Evolutionary conservation across 2,797 vertebrate species (phyloP), one percentile per base, ranked within the genome.

Genomic region (Halcyon smyrnensis): DNA sequence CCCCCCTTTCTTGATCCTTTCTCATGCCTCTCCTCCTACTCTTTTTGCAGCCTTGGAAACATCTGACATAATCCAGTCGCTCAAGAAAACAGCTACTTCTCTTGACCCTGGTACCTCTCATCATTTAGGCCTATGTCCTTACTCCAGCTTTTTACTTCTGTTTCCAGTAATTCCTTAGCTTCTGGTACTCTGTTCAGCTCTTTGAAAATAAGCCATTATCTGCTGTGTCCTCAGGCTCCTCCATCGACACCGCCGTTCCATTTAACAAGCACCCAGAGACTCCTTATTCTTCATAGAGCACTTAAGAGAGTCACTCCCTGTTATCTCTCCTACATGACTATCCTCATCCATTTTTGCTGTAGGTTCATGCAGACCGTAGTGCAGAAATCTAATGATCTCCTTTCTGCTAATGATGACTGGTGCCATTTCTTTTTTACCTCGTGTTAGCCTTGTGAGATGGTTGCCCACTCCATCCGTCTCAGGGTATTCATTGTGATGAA

Each of bases 181-280:
- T 75, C 82, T 93, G 76, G 87, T 93, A 87, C 82, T 93, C 89
- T 85, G 78, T 76, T 89, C 69, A 84, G 84, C 82, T 86, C 94
- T 97, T 96, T 97, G 95, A 96, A 96, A 95, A 91, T 53, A 89
- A 94, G 84, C 90, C 94, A 94, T 95, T 96, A 93, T 93, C 87
- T 93, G 32, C 89, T 27, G 57, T 94, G 85, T 95, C 95, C 95
- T 95, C 82, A 54, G 89, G 92, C 91, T 96, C 87, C 89, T 95
- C 82, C 89, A 91, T 15, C 4, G 92, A 91, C 95, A 96, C 87
- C 0, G 11, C 76, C 1, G 12, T 93, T 92, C 89, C 87, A 87
- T 87, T 96, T 97, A 96, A 96, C 95, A 93, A 97, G 95, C 96
- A 95, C 92, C 95, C 95, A 96, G 82, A 94, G 92, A 69, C 68